Evolutionary conservation across 2,797 vertebrate genomes (phyloP).

Genomic region (Schizopygopsis pylzovi): DNA sequence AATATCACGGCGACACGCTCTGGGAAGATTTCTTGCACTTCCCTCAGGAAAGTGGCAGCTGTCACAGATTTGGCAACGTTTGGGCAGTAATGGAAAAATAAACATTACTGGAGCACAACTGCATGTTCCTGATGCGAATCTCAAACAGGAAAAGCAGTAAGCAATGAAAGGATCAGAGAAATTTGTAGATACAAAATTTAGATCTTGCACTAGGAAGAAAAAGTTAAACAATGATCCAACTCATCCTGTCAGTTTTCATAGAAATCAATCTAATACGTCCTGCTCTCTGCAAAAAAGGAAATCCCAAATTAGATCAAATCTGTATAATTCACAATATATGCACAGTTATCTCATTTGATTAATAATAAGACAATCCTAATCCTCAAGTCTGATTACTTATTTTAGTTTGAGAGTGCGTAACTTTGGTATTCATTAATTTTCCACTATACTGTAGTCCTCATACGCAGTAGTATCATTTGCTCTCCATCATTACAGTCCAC

Average conservation of each 20-base stretch:
- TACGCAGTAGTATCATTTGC: not conserved
- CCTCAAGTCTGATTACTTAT: not conserved
- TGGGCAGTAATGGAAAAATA: conserved; percentile 58
- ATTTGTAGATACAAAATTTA: not conserved
- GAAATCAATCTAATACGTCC: not conserved
- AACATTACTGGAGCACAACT: conserved; percentile 48
- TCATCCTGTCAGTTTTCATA: not conserved
- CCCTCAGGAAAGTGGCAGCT: conserved; percentile 54
- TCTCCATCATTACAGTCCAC: conserved; percentile 1
- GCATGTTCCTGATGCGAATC: conserved; percentile 40
- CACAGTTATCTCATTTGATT: not conserved
- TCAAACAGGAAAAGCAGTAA: conserved; percentile 27
- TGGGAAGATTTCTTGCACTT: conserved; percentile 52
- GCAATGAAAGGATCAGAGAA: not conserved
- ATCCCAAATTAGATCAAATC: not conserved
- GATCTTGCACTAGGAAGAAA: not conserved
- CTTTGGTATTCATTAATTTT: not conserved
- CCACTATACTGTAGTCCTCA: not conserved
- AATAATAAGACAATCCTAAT: not conserved
- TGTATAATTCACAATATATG: not conserved
- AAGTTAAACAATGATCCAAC: not conserved
- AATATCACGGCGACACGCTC: conserved; percentile 50
- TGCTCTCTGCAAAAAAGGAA: not conserved
- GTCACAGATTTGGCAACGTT: conserved; percentile 53
- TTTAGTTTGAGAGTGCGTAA: not conserved